phyloP scores from a whole-genome alignment of 2,888 invertebrate species.

The Latrodectus hesperus region DNA sequence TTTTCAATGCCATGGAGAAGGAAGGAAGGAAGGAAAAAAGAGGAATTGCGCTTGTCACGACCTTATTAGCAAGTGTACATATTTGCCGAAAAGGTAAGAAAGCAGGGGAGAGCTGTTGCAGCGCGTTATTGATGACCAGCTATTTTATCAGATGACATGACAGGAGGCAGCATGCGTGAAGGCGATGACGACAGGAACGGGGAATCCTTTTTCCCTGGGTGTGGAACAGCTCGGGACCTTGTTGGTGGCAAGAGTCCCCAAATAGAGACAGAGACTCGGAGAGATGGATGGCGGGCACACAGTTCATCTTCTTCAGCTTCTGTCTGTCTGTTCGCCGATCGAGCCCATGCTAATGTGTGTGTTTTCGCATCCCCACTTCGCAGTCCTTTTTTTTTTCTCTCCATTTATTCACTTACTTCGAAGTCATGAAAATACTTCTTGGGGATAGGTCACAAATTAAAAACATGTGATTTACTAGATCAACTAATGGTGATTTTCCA shows the following conservation, averaged over 20 bases:
- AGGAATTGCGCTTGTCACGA: background rate
- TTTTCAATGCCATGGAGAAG: background rate
- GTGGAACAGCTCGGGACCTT: background rate
- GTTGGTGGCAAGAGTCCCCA: background rate
- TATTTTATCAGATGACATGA: constrained; percentile 41
- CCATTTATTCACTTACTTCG: background rate
- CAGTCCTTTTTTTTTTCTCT: background rate
- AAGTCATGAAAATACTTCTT: background rate
- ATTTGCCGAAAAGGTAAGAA: background rate
- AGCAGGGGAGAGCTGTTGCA: background rate
- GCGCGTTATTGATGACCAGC: constrained; percentile 39
- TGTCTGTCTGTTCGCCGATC: constrained; percentile 53
- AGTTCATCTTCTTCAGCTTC: constrained; percentile 59
- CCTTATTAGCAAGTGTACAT: background rate
- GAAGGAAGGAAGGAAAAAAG: background rate
- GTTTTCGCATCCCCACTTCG: constrained; percentile 11
- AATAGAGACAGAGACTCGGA: background rate
- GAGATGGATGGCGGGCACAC: constrained; percentile 53
- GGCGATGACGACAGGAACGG: constrained; percentile 34
- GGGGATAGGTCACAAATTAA: background rate
- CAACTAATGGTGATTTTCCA: too few species aligned
- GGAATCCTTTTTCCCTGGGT: background rate
- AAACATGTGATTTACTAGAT: too few species aligned
- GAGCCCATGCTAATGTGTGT: constrained; percentile 48
- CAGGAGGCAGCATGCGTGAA: constrained; percentile 37